These are phyloP conservation scores for Neopelma chrysocephalum DNA, from an alignment of 2,797 vertebrate genomes.

Conservation along the genomic window DNA sequence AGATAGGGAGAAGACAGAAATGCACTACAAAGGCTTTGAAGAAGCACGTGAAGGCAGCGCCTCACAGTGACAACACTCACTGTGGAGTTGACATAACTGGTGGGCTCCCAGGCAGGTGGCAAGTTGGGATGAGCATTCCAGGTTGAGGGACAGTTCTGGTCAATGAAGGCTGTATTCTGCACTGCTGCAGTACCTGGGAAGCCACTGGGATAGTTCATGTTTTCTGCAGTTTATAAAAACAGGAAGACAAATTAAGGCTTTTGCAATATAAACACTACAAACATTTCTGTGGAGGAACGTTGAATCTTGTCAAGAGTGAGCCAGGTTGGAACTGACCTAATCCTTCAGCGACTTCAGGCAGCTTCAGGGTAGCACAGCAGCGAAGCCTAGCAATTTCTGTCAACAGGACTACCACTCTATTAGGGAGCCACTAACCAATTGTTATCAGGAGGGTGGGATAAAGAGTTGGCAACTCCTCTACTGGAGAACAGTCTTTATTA, in stretches of 20 bases:
- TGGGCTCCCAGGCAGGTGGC: conserved; percentile 84
- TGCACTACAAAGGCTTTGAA: neutral
- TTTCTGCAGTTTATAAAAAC: conserved; percentile 78
- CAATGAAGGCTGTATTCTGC: conserved; percentile 78
- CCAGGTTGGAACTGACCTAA: neutral
- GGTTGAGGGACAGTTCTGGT: conserved; percentile 73
- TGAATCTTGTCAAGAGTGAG: neutral
- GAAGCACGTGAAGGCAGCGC: accelerated
- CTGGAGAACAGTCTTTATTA: conserved; percentile 9
- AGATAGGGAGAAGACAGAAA: neutral
- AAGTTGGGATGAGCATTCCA: conserved; percentile 71
- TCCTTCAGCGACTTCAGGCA: neutral
- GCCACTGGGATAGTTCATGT: conserved; percentile 83
- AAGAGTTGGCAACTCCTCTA: neutral
- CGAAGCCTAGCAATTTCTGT: neutral
- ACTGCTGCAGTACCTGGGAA: conserved; percentile 81
- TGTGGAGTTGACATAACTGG: conserved; percentile 81
- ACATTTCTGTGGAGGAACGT: neutral
- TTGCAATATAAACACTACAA: neutral
- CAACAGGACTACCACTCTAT: neutral
- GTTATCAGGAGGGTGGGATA: neutral
- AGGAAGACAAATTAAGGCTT: neutral
- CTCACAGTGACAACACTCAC: conserved; percentile 63
- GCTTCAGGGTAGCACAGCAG: neutral
- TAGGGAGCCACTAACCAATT: neutral